Evolutionary conservation across 2,113 vertebrate genomes (phyloP).

Genomic region (Mesembrinibis cayennensis): DNA sequence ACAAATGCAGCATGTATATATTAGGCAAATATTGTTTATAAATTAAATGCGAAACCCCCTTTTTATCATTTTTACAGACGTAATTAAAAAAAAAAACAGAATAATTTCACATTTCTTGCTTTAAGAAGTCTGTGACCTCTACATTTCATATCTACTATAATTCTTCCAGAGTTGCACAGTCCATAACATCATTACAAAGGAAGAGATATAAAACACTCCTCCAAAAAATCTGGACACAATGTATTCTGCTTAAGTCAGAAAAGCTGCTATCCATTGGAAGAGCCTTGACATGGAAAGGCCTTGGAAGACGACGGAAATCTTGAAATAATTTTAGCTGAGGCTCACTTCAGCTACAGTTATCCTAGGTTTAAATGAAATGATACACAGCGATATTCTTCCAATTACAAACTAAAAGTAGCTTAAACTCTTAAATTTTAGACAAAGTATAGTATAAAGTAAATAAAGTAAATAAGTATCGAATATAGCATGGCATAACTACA

Average conservation of each 20-base stretch:
- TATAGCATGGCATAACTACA: neutral
- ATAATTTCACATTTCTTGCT: neutral
- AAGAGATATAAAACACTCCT: neutral
- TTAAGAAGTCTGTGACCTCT: neutral
- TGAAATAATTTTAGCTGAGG: neutral
- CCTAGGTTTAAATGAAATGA: neutral
- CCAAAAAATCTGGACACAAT: neutral
- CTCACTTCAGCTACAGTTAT: neutral
- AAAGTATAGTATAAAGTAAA: neutral
- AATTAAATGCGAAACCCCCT: accelerated
- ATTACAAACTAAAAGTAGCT: neutral
- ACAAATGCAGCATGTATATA: neutral
- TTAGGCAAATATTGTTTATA: neutral
- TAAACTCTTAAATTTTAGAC: neutral
- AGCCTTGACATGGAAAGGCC: neutral
- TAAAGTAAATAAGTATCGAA: neutral
- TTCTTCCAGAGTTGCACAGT: neutral
- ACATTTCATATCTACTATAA: neutral
- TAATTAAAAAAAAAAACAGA: neutral
- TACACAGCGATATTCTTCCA: neutral
- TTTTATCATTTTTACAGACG: neutral
- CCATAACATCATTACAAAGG: neutral
- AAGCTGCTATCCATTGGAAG: neutral
- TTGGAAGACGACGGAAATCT: neutral
- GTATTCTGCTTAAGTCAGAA: neutral